Conservation (phyloP, 2,113 vertebrate species). For the Proteles cristata region DNA sequence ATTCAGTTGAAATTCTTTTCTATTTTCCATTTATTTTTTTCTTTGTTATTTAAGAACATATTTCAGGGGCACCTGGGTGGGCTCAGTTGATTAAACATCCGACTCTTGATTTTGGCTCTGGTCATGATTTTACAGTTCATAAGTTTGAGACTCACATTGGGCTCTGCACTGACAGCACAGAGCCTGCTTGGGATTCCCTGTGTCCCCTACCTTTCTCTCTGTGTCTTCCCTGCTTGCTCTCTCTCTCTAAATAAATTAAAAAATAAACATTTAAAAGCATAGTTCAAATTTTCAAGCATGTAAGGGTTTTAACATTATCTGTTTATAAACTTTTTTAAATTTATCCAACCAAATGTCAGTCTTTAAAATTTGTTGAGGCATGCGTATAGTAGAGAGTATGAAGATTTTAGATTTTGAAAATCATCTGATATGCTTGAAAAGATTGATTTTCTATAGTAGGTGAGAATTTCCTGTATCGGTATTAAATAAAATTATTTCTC, state of each 20-base stretch:
- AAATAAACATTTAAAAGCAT: background rate
- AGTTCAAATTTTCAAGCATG: background rate
- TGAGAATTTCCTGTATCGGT: background rate
- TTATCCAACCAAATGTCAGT: background rate
- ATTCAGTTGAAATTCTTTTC: background rate
- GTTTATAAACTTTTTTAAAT: background rate
- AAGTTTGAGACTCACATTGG: no score
- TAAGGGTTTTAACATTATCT: background rate
- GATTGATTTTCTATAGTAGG: background rate
- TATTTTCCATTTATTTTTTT: background rate
- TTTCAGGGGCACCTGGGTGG: background rate
- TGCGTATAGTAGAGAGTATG: background rate
- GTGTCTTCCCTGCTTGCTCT: no score
- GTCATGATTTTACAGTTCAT: no score
- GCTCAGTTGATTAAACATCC: no score
- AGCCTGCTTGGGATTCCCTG: no score
- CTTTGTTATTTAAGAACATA: background rate
- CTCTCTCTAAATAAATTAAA: no score
- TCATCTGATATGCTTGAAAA: background rate
- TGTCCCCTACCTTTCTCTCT: no score
- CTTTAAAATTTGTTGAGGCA: background rate
- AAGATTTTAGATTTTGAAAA: background rate
- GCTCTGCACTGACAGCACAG: no score
- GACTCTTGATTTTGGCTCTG: no score
- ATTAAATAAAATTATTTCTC: background rate